Conservation (phyloP, 2,888 invertebrate genomes). For the Lissocephala sabroskyi region DNA sequence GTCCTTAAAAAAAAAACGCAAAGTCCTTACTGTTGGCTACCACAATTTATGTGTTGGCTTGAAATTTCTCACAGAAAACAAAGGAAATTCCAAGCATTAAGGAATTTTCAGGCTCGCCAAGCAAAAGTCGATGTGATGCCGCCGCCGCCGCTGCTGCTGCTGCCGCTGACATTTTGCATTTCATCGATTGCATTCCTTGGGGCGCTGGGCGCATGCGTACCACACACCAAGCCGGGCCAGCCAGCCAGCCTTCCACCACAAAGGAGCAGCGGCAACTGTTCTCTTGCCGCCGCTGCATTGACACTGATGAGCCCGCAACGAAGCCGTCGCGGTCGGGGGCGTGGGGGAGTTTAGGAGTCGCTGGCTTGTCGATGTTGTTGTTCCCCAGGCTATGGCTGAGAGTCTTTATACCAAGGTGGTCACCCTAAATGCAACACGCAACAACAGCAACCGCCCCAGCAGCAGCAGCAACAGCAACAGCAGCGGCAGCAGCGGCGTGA, state of each 20-base stretch:
- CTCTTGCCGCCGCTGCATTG: constrained; percentile 39
- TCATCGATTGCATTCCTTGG: constrained; percentile 68
- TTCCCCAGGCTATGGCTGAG: constrained; percentile 5
- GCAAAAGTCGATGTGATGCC: not conserved
- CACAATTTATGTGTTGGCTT: constrained; percentile 60
- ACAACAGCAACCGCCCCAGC: constrained; percentile 16
- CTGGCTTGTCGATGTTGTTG: constrained; percentile 23
- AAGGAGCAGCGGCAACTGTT: not conserved
- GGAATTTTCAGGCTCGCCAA: constrained; percentile 55
- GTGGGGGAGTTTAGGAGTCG: too few species aligned
- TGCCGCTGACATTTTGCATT: constrained; percentile 69
- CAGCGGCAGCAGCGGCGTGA: constrained; percentile 48
- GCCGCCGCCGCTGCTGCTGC: constrained; percentile 19
- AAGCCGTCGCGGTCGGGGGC: not conserved
- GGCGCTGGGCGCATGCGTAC: constrained; percentile 65
- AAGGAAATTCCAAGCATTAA: constrained; percentile 64
- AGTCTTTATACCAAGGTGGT: constrained; percentile 44
- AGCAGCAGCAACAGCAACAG: constrained; percentile 30
- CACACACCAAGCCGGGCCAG: constrained; percentile 43
- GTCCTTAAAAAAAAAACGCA: not conserved
- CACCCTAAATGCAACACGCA: constrained; percentile 60
- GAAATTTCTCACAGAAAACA: constrained; percentile 68
- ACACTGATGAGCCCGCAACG: constrained; percentile 60
- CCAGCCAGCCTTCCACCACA: not conserved
- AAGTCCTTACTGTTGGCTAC: constrained; percentile 33